These are phyloP conservation scores for Oeneis ivallda DNA, from an alignment of 2,888 invertebrate species.

Conservation along the genomic window DNA sequence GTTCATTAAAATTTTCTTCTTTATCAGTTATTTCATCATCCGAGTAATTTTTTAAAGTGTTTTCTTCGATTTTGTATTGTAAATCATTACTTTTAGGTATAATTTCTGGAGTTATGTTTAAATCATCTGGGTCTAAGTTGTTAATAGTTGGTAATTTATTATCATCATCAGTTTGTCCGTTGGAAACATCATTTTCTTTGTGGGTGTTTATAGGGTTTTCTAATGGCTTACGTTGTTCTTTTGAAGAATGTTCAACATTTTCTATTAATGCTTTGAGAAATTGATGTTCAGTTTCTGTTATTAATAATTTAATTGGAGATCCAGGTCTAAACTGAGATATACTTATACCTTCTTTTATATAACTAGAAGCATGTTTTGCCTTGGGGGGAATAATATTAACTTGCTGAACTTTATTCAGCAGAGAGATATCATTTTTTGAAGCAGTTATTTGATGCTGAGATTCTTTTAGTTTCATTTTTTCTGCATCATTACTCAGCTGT, in stretches of 20 bases:
- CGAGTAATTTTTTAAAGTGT: background rate
- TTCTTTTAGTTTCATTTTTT: conserved; percentile 14
- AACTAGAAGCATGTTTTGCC: conserved; percentile 22
- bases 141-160: conserved; percentile 6
- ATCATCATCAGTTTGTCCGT: background rate
- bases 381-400: conserved; percentile 14
- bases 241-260: conserved; percentile 42
- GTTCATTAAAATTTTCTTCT: background rate
- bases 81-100: background rate
- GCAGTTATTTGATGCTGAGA: conserved; percentile 16
- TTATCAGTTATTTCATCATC: background rate
- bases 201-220: conserved; percentile 3
- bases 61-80: conserved; percentile 6
- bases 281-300: conserved; percentile 50
- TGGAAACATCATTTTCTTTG: conserved; percentile 11
- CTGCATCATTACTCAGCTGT: conserved; percentile 51
- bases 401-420: conserved; percentile 14
- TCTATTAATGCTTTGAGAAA: conserved; percentile 53
- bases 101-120: background rate
- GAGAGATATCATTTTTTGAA: conserved; percentile 1
- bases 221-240: conserved; percentile 3
- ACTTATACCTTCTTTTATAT: conserved; percentile 48
- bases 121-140: conserved; percentile 2
- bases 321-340: conserved; percentile 46
- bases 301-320: conserved; percentile 48